Conservation (phyloP, 2,113 vertebrate species). For the Felis chaus region DNA sequence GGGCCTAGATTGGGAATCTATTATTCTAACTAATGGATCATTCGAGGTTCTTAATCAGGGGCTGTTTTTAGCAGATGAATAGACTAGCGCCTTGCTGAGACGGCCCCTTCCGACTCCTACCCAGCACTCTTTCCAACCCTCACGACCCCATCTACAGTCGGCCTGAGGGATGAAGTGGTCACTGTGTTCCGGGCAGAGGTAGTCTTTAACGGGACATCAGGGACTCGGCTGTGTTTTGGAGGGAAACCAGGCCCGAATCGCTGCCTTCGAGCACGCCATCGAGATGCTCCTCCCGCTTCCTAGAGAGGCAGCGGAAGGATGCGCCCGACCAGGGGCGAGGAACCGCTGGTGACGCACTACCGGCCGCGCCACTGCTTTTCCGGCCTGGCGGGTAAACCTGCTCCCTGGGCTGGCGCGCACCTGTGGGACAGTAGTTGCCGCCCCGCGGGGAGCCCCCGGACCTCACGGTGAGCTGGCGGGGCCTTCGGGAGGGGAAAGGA, state of each 20-base stretch:
- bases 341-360: conserved; percentile 20
- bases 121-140: background rate
- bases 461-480: conserved; percentile 46
- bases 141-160: background rate
- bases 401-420: fast-evolving
- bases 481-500: background rate
- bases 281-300: background rate
- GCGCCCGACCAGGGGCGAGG: fast-evolving
- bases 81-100: background rate
- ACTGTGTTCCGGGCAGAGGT: fast-evolving
- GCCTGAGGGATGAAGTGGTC: background rate
- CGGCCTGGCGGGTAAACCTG: fast-evolving
- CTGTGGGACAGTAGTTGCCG: fast-evolving
- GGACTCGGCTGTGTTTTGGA: fast-evolving
- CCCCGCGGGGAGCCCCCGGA: background rate
- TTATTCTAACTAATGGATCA: background rate
- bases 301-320: fast-evolving
- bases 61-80: background rate
- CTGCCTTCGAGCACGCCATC: fast-evolving
- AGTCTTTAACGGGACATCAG: background rate
- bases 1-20: background rate
- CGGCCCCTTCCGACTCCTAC: background rate
- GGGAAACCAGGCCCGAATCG: fast-evolving
- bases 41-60: background rate
- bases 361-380: background rate